These are phyloP conservation scores for Scomber scombrus DNA, from an alignment of 2,113 vertebrate species.

Conservation along the genomic window DNA sequence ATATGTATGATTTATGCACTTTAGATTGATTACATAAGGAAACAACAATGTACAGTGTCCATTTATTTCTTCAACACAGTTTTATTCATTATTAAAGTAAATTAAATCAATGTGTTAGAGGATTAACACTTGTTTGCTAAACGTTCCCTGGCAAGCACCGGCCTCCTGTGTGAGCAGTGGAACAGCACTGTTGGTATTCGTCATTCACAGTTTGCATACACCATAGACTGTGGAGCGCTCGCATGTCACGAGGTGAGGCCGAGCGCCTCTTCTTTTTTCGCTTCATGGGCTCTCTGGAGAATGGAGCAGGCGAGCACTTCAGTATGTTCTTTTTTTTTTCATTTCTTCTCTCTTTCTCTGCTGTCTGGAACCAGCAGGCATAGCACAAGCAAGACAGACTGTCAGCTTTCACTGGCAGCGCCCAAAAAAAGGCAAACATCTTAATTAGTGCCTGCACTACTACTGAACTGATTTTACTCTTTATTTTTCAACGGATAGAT, in stretches of 20 bases:
- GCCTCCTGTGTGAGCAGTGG: constrained; percentile 61
- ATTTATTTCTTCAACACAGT: not conserved
- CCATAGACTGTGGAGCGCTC: constrained; percentile 59
- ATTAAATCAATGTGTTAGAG: constrained; percentile 41
- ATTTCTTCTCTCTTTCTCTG: constrained; percentile 11
- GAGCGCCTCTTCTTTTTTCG: constrained; percentile 53
- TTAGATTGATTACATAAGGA: constrained; percentile 4
- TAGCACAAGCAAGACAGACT: constrained; percentile 36
- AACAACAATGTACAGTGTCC: constrained; percentile 17
- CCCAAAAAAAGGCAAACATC: constrained; percentile 23
- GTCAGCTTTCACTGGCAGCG: constrained; percentile 34
- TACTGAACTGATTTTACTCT: constrained; percentile 9
- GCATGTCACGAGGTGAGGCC: constrained; percentile 61
- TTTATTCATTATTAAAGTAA: constrained; percentile 25
- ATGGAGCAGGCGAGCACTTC: constrained; percentile 19
- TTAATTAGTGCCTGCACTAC: constrained; percentile 42
- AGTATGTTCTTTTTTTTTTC: not conserved
- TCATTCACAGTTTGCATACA: constrained; percentile 76
- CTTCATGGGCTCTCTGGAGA: constrained; percentile 55
- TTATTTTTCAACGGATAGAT: not conserved
- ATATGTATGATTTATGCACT: not conserved
- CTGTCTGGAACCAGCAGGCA: constrained; percentile 52
- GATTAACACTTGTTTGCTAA: constrained; percentile 50
- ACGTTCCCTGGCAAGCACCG: constrained; percentile 55
- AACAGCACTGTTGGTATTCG: constrained; percentile 64